Evolutionary conservation across 2,113 vertebrate genomes (phyloP).

Genomic region (Leucosticte australis): DNA sequence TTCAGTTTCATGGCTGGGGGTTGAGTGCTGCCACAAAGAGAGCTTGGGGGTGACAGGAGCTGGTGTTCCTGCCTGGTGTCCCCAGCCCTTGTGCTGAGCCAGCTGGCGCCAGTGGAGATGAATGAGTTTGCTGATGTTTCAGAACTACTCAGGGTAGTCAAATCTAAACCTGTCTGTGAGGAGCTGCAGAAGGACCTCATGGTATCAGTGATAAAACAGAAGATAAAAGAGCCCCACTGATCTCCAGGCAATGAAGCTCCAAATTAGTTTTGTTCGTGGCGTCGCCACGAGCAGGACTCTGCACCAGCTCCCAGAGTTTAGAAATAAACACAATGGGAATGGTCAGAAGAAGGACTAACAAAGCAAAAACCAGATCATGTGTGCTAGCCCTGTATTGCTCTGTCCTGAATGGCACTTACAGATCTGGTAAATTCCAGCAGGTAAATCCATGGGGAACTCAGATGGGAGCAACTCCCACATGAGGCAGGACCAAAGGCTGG

Average conservation of each 20-base stretch:
- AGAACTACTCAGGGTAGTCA: neutral
- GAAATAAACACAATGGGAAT: neutral
- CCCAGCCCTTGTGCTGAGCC: neutral
- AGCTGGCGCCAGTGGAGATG: neutral
- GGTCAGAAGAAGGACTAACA: neutral
- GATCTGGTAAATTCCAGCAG: neutral
- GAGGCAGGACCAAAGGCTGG: neutral
- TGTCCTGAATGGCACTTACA: too few species aligned
- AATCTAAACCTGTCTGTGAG: neutral
- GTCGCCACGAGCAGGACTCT: neutral
- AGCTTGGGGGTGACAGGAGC: neutral
- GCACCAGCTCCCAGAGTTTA: neutral
- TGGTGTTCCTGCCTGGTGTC: neutral
- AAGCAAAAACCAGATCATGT: neutral
- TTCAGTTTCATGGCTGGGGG: neutral
- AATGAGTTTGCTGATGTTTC: neutral
- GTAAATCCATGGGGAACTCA: neutral
- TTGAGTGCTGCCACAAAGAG: neutral
- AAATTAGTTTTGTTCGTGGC: neutral
- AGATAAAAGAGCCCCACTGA: neutral
- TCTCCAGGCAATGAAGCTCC: neutral
- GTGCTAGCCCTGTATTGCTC: neutral
- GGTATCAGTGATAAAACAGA: neutral
- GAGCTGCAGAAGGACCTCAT: conserved; percentile 1
- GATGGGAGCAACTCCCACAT: neutral